Percentiles rank a stretch among this genome's conserved stretches.
Evolutionary conservation across 2,888 invertebrate genomes (phyloP).

Genomic region (Himalopsyche japonica): DNA sequence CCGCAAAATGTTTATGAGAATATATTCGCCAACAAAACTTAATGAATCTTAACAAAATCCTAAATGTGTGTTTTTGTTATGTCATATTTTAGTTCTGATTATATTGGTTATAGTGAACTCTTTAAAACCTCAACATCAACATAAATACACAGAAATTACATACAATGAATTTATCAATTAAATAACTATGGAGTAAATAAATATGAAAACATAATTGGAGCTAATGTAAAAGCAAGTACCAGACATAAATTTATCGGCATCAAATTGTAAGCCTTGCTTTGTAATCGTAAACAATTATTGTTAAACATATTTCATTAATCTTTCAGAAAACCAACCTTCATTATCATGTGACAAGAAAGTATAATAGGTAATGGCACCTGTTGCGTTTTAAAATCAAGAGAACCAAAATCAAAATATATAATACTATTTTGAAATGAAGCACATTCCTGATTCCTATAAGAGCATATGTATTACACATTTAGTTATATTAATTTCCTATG

Average conservation of each 20-base stretch:
- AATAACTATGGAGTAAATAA: no score
- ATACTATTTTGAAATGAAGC: background rate
- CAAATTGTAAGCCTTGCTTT: background rate
- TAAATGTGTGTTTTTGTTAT: background rate
- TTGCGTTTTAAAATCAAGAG: background rate
- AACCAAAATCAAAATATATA: background rate
- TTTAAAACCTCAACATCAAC: background rate
- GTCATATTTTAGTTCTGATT: background rate
- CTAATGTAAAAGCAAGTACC: no score
- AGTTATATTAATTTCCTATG: background rate
- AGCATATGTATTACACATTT: background rate
- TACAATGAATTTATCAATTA: no score
- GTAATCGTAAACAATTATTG: background rate
- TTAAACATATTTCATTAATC: background rate
- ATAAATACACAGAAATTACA: background rate
- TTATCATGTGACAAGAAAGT: background rate
- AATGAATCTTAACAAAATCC: background rate
- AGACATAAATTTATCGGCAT: no score
- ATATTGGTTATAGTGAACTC: no score
- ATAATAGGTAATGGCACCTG: background rate
- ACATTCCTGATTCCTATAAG: background rate
- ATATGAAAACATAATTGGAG: background rate
- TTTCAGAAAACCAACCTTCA: background rate
- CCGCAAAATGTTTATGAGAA: background rate
- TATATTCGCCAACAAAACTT: background rate